Base-by-base conservation (phyloP, 2,113 vertebrate species). In the Embiotoca jacksoni region DNA sequence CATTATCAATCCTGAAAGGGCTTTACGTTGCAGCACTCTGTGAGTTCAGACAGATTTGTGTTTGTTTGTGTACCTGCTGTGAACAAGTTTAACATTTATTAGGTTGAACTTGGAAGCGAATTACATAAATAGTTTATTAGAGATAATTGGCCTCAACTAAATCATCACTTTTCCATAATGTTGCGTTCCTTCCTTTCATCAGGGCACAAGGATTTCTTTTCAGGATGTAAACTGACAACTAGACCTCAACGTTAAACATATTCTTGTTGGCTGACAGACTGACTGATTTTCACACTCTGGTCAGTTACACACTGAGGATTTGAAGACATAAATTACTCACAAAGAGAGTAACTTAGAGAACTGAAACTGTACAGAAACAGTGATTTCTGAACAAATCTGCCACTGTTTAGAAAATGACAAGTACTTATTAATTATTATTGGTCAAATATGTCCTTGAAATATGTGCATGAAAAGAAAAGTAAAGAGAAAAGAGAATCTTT, bases 111-210 rank as follows among this genome's bases (percentile, higher is more conserved):
- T 53, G 5, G 44, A 75, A 62, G 41, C 57, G 72, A 89, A 91
- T 90, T 77, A 73, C 84, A 73, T 92, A 78, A 94, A 91, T 57
- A 76, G 85, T 89, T 90, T 89, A 92, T 93, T 91, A 83, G 73
- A 80, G 62, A 85, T 88, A 82, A 92, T 92, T 80, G 57, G 61
- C 66, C 86, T 75, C 54, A 89, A 87, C 89, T 74, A 89, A 81
- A 85, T 71, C 41, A 69, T 83, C 32, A 49, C 60, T 87, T 91
- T 84, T 67, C 31, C 70, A 65, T 16, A 32, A 39, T 39, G 56
- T 58, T 59, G 63, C 69, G 61, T 72, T 62, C 56, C 47, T 66
- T 6, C 11, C 75, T 84, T 92, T 92, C 83, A 91, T 90, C 83
- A 64, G 44, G 33, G 67, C 71, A 94, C 92, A 94, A 88, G 61